Base-by-base conservation (phyloP, 2,888 invertebrate species). In the Acronicta psi region DNA sequence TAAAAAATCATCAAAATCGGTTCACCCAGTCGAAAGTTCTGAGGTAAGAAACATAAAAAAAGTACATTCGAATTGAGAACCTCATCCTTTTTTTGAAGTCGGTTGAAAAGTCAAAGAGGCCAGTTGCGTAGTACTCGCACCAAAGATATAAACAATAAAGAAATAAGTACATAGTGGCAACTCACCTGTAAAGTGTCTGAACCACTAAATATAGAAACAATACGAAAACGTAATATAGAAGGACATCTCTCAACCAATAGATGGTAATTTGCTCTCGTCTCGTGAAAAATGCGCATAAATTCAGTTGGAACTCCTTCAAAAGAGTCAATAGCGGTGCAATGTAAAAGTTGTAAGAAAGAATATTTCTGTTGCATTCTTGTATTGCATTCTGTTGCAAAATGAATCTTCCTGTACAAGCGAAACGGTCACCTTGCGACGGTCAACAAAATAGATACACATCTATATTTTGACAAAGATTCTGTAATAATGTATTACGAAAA, bases 341-440 rank as follows among this genome's bases (percentile, higher is more conserved):
- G 63, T 59, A 74, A 71, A 76, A 69, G 63, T 75, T 59, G 59
- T 40, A 51, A 45, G 68, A 66, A 51, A 45, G 68, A 66, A 76
- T 72, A 69, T 72, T 72, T 63, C 72, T 65, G 65, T 65, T 52
- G 49, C 50, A 68, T 71, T 75, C 65, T 70, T 73, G 66, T 67
- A 67, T 41, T 65, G 65, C 65, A 66, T 67, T 69, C 63, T 68
- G 69, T 51, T 56, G 69, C 69, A 81, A 83, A 82, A 81, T 81
- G 79, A 79, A 83, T 79, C 80, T 67, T 59, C 45, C 45, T 45
- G 36, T 66, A 56, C 59, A 50, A 62, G 34, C 57, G 60, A 73
- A 73, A 72, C 65, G 79, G 78, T 75, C 73, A 77, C 64, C 69
- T 67, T 59, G 45, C 49, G 44, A 55, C 56, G 53, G 55, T 49